Evolutionary conservation across 2,113 vertebrate species (phyloP).

Genomic region (Ahaetulla prasina): DNA sequence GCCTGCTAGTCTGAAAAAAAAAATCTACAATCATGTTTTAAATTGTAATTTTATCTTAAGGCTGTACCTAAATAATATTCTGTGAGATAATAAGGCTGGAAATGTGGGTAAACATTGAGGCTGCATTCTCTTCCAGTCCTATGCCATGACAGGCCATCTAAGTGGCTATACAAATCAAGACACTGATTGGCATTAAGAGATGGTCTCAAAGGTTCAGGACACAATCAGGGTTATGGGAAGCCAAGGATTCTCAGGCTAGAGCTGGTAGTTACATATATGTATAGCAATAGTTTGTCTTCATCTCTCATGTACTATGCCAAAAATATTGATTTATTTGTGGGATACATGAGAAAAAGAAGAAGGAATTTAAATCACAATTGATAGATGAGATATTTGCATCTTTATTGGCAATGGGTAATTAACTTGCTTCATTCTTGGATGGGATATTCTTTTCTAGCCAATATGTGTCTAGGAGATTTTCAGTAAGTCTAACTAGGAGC

Average conservation of each 20-base stretch:
- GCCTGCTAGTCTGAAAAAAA: not conserved
- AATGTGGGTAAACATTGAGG: not conserved
- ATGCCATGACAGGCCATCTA: not conserved
- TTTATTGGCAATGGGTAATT: not conserved
- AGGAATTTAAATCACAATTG: not conserved
- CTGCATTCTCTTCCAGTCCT: not conserved
- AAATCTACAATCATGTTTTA: not conserved
- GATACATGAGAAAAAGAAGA: not conserved
- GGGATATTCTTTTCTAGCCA: not conserved
- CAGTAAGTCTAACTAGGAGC: not conserved
- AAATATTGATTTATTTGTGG: not conserved
- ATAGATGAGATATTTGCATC: not conserved
- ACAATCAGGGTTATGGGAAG: not conserved
- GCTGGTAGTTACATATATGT: not conserved
- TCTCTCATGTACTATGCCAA: not conserved
- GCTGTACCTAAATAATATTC: not conserved
- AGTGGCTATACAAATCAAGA: not conserved
- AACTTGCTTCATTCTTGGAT: not conserved
- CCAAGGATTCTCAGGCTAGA: not conserved
- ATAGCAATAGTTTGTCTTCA: not conserved
- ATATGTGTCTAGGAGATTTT: not conserved
- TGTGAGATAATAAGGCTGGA: not conserved
- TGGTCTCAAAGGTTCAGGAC: not conserved
- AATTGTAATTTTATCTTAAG: not conserved
- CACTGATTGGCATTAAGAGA: not conserved